Percentiles rank a stretch among this genome's conserved stretches.
Evolutionary conservation across 23 tunicate genomes (phyloP).

Genomic region (Phallusia fumigata): DNA sequence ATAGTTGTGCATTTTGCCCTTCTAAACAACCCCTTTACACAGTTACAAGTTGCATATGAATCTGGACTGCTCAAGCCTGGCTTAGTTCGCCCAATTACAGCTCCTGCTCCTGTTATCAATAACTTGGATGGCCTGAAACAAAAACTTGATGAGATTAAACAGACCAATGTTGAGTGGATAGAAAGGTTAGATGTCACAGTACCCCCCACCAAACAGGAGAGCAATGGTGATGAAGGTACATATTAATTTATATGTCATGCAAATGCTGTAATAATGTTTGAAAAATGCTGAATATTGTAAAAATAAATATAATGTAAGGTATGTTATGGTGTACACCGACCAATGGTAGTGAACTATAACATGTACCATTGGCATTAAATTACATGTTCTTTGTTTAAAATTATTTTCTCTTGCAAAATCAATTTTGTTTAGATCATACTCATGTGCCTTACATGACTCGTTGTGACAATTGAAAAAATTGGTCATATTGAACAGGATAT

Average conservation of each 20-base stretch:
- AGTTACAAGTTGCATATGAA: constrained; percentile 74
- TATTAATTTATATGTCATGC: too few species aligned
- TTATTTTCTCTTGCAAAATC: too few species aligned
- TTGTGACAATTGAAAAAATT: too few species aligned
- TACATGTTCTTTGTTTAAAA: too few species aligned
- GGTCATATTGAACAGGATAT: too few species aligned
- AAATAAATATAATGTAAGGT: too few species aligned
- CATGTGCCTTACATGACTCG: too few species aligned
- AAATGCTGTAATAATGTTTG: not conserved
- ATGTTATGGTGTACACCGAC: too few species aligned
- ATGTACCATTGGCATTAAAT: too few species aligned
- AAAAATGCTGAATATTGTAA: not conserved
- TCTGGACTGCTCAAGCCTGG: constrained; percentile 74
- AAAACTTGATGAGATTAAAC: constrained; percentile 75
- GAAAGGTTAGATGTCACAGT: constrained; percentile 93
- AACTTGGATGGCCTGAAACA: constrained; percentile 62
- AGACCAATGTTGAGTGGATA: constrained; percentile 70
- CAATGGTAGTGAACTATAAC: too few species aligned
- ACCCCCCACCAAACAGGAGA: not conserved
- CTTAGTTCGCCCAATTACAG: constrained; percentile 42
- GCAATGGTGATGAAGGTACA: constrained; percentile 4
- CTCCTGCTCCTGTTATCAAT: constrained; percentile 57
- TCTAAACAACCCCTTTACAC: not conserved
- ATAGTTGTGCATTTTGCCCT: not conserved
- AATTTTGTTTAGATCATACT: too few species aligned